A percentile compares a stretch with the other conserved stretches of the same genome.
phyloP scores from a whole-genome alignment of 2,113 vertebrate species.

The Tachysurus vachellii region DNA sequence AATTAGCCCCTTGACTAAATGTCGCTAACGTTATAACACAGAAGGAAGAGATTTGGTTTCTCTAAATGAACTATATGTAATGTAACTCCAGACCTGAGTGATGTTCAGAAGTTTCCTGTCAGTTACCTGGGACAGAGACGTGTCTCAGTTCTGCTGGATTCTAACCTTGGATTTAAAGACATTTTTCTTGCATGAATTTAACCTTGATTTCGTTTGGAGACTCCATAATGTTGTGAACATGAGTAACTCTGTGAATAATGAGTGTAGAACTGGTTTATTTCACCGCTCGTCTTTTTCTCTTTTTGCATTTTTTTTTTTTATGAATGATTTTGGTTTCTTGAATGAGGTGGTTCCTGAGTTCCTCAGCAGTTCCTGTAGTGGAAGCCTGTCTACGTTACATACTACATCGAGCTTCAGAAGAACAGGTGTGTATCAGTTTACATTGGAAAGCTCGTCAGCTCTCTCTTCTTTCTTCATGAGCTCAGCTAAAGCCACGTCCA shows the following conservation, averaged over 20 bases:
- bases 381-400: neutral
- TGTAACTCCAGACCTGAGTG: too few relatives aligned
- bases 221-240: neutral
- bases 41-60: neutral
- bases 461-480: slow-evolving; percentile 48
- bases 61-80: neutral
- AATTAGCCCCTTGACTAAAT: neutral
- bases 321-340: neutral
- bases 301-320: neutral
- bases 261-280: neutral
- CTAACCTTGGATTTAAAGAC: neutral
- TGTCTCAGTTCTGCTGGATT: neutral
- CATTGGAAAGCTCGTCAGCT: slow-evolving; percentile 45
- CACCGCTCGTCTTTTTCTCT: neutral
- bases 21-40: neutral
- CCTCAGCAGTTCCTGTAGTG: neutral
- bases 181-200: neutral
- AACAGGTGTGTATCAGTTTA: slow-evolving; percentile 48
- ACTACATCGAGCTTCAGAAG: neutral
- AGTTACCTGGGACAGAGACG: neutral
- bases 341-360: neutral
- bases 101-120: too few relatives aligned
- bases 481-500: slow-evolving; percentile 43
- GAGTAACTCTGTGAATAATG: too few relatives aligned
- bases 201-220: neutral